Percentiles rank a stretch among this genome's conserved stretches.
phyloP scores from a whole-genome alignment of 2,113 vertebrate species.

The Callionymus lyra region DNA sequence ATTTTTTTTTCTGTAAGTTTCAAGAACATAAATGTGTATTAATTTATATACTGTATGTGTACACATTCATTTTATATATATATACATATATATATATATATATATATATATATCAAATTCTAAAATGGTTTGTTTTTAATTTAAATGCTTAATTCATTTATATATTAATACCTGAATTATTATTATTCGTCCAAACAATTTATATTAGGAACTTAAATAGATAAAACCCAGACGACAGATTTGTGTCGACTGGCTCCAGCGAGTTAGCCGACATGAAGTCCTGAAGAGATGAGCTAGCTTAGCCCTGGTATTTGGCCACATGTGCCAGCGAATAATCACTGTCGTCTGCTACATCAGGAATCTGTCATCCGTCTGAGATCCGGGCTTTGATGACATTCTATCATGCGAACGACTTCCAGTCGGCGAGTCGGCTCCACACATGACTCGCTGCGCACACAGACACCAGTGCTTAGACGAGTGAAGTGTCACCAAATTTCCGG shows the following conservation, averaged over 20 bases:
- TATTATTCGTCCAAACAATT: no score
- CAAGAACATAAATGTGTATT: no score
- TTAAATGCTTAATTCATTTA: no score
- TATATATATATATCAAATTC: no score
- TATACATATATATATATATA: no score
- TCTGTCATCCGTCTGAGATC: slow-evolving; percentile 10
- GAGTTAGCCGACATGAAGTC: slow-evolving; percentile 39
- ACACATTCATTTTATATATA: no score
- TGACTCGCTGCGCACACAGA: not conserved
- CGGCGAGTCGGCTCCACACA: not conserved
- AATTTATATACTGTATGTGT: no score
- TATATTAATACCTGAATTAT: not conserved
- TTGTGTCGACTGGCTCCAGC: slow-evolving; percentile 33
- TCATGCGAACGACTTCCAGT: not conserved
- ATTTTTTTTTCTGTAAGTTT: no score
- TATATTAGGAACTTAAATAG: slow-evolving; percentile 1
- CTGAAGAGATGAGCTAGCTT: slow-evolving; percentile 19
- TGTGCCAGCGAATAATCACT: slow-evolving; percentile 23
- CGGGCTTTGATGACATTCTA: not conserved
- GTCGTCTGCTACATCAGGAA: slow-evolving; percentile 32
- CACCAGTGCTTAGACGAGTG: not conserved
- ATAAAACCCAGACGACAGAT: slow-evolving; percentile 40
- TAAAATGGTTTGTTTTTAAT: no score
- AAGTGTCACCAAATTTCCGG: slow-evolving; percentile 11
- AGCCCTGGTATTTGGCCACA: slow-evolving; percentile 17